Evolutionary conservation across 92 coral and sea anemone genomes (phyloP), one percentile per base, ranked within the genome.

Genomic region (Bergia sp.): DNA sequence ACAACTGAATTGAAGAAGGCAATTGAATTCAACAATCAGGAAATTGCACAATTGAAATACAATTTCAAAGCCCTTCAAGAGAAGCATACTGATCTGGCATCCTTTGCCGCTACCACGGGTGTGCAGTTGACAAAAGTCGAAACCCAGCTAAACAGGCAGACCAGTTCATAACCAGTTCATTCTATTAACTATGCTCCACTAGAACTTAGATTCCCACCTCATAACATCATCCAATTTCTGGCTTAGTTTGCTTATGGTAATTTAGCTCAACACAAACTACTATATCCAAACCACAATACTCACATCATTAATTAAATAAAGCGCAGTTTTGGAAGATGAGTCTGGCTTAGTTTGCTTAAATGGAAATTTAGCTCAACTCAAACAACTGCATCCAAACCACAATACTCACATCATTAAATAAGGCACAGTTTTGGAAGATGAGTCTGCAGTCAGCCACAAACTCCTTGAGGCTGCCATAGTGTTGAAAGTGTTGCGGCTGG

Each of bases 401-500:
- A 37, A 38, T 80, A 94, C 97, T 95, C 85, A 97, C 99, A 87
- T 97, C 99, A 82, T 97, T 97, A 79, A 97, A 97, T 45, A 93
- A 72, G 43, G 98, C 95, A 86, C 99, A 97, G 93, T 97, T 97
- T 21, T 88, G 86, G 85, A 97, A 97, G 88, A 97, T 93, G 0
- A 95, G 96, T 37, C 94, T 92, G 86, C 98, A 95, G 90, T 97
- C 99, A 1, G 85, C 81, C 77, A 97, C 94, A 89, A 97, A 97
- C 82, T 97, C 99, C 66, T 78, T 78, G 58, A 96, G 89, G 85
- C 74, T 91, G 11, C 90, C 78, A 82, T 97, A 97, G 79, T 96
- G 97, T 69, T 96, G 97, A 86, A 97, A 97, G 86, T 97, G 98
- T 89, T 93, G 94, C 13, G 99, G 98, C 41, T 95, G 99, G 20